These are phyloP conservation scores for Montipora foliosa DNA, from an alignment of 64 coral and sea anemone genomes.

Conservation along the genomic window DNA sequence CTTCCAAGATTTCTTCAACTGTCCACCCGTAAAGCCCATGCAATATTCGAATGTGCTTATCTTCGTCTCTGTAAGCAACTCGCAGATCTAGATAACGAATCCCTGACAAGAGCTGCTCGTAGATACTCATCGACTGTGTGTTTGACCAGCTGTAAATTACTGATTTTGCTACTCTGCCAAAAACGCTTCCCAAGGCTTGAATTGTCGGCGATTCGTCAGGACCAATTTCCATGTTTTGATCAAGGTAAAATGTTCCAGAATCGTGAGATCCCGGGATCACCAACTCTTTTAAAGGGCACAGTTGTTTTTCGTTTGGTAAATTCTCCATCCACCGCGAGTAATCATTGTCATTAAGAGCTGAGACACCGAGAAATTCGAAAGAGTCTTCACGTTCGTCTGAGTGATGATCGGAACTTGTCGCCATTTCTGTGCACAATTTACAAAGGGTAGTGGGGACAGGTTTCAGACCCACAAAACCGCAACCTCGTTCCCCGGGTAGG, in stretches of 20 bases:
- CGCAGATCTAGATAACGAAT: constrained; percentile 95
- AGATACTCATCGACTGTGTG: constrained; percentile 88
- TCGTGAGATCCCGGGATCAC: constrained; percentile 98
- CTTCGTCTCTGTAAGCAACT: constrained; percentile 75
- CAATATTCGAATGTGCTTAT: constrained; percentile 84
- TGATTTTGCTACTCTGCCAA: constrained; percentile 88
- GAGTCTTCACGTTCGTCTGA: constrained; percentile 5
- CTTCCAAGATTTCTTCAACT: constrained; percentile 80
- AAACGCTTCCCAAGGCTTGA: constrained; percentile 72
- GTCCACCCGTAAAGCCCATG: constrained; percentile 91
- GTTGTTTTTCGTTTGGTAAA: constrained; percentile 96
- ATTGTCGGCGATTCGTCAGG: constrained; percentile 84
- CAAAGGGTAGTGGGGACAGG: no score
- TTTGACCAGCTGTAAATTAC: constrained; percentile 84
- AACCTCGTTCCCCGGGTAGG: no score
- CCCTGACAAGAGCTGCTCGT: constrained; percentile 84
- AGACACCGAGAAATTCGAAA: constrained; percentile 50
- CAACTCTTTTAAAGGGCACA: constrained; percentile 90
- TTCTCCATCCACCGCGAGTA: constrained; percentile 96
- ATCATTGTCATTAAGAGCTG: constrained; percentile 63
- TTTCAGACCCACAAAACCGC: constrained; percentile 55
- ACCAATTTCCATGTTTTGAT: constrained; percentile 85
- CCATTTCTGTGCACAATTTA: not conserved
- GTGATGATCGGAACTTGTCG: not conserved
- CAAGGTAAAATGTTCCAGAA: constrained; percentile 88